Evolutionary conservation across 30 jellyfish, hydroid and myxozoan genomes (phyloP), one percentile per base, ranked within the genome.

Genomic region (Catostylus mosaicus): DNA sequence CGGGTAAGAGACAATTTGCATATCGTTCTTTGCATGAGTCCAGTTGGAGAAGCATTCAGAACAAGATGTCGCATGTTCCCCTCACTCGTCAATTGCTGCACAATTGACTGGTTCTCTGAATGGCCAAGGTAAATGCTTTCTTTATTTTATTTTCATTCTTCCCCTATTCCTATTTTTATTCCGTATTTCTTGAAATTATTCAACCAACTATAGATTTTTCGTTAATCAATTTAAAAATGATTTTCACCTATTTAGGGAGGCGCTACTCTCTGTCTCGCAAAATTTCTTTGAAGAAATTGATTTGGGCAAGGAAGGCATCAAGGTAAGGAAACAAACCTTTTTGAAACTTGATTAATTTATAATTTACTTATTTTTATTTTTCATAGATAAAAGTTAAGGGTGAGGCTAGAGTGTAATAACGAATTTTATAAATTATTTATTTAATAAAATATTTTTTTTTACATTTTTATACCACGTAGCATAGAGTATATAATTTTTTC

Each of bases 111-210:
- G 98, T 91, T 91, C 82, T 87, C 98, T 14, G 98, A 91, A 43
- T 91, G 98, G 98, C 98, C 98, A 63, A 91, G 98, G 98, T 91
- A 79, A 16, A n/a, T n/a, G n/a, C n/a, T n/a, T n/a, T n/a, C n/a
- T n/a, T n/a, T n/a, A n/a, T n/a, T n/a, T n/a, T n/a, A n/a, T n/a
- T n/a, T n/a, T n/a, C n/a, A n/a, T n/a, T n/a, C n/a, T n/a, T n/a
- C n/a, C n/a, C n/a, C n/a, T n/a, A n/a, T n/a, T n/a, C n/a, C n/a
- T n/a, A 46, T 46, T 46, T 19, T 46, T 9, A 9, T 46, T 46
- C 22, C n/a, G 26, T 19, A 24, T 23, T 9, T 61, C 26, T 12
- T 61, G 12, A 2, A 61, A 12, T 7, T 24, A 2, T 38, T 18
- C 73, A 19, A 8, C 63, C 20, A 0, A 16, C 19, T 50, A 5